Percentiles rank a stretch among this genome's conserved stretches.
Evolutionary conservation across 1,140 invertebrate genomes (phyloP).

Genomic region (Drosophila tristis): DNA sequence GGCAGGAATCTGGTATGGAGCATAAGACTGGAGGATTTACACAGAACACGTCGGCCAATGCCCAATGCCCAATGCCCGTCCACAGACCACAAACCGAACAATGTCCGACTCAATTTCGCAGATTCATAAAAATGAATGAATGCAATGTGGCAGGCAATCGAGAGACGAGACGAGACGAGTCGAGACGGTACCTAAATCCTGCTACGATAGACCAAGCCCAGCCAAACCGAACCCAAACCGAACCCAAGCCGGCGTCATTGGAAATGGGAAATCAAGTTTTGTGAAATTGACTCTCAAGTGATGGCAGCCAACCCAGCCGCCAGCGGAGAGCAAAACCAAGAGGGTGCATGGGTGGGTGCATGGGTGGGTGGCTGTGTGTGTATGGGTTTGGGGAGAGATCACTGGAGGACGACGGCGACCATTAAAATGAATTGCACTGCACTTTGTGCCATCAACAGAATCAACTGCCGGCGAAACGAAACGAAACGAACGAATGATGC

Average conservation of each 20-base stretch:
- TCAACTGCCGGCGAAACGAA: constrained; percentile 60
- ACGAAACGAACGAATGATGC: constrained; percentile 64
- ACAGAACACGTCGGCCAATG: constrained; percentile 44
- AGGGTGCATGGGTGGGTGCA: constrained; percentile 2
- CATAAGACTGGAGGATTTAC: constrained; percentile 37
- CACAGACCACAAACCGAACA: constrained; percentile 66
- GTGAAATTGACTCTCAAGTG: constrained; percentile 83
- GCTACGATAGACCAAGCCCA: constrained; percentile 21
- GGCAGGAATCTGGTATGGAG: constrained; percentile 10
- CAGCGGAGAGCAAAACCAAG: too few relatives aligned
- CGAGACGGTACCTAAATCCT: constrained; percentile 49
- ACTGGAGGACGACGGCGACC: constrained; percentile 49
- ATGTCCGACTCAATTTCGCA: constrained; percentile 76
- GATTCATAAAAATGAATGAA: constrained; percentile 79
- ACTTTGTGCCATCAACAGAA: constrained; percentile 83
- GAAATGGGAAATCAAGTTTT: constrained; percentile 82
- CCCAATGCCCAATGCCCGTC: neutral
- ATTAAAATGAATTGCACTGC: constrained; percentile 84
- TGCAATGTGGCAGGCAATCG: constrained; percentile 48
- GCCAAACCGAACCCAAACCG: neutral
- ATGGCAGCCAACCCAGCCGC: constrained; percentile 26
- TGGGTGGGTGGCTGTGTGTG: neutral
- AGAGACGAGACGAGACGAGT: too few relatives aligned
- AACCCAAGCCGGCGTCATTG: constrained; percentile 41
- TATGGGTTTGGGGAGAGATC: constrained; percentile 2